These are phyloP conservation scores for Yponomeuta sedellus DNA, from an alignment of 2,888 invertebrate genomes.

Conservation along the genomic window DNA sequence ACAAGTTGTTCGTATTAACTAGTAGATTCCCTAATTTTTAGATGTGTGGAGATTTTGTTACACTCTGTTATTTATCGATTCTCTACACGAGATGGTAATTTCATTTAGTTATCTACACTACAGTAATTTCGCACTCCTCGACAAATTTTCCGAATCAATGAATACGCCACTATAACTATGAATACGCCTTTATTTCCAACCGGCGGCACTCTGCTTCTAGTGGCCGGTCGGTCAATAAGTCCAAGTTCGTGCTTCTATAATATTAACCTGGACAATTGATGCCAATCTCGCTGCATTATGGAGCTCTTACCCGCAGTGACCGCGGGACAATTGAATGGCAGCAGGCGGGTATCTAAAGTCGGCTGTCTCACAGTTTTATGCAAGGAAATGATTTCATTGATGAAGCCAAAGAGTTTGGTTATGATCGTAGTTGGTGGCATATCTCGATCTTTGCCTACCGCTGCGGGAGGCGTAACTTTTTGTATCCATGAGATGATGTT, in stretches of 20 bases:
- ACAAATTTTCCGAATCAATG: neutral
- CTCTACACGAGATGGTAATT: no score
- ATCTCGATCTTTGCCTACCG: no score
- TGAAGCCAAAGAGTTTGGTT: no score
- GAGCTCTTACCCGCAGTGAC: slow-evolving; percentile 8
- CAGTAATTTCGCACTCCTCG: neutral
- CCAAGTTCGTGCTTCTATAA: slow-evolving; percentile 24
- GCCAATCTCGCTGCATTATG: slow-evolving; percentile 21
- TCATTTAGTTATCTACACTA: no score
- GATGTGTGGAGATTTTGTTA: no score
- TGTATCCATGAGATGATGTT: no score
- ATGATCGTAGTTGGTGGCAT: no score
- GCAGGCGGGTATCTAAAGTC: no score
- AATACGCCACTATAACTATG: neutral
- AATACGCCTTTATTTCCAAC: neutral
- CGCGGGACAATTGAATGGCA: neutral
- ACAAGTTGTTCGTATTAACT: neutral
- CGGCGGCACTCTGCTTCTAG: neutral
- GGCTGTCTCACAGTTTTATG: neutral
- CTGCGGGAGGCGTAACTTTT: no score
- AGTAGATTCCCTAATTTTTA: no score
- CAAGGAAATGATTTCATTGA: neutral
- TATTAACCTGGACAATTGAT: slow-evolving; percentile 24
- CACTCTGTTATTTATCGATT: no score
- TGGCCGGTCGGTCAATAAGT: slow-evolving; percentile 20